Base-by-base conservation (phyloP, 2,888 invertebrate species). In the Acanthosoma haemorrhoidale region DNA sequence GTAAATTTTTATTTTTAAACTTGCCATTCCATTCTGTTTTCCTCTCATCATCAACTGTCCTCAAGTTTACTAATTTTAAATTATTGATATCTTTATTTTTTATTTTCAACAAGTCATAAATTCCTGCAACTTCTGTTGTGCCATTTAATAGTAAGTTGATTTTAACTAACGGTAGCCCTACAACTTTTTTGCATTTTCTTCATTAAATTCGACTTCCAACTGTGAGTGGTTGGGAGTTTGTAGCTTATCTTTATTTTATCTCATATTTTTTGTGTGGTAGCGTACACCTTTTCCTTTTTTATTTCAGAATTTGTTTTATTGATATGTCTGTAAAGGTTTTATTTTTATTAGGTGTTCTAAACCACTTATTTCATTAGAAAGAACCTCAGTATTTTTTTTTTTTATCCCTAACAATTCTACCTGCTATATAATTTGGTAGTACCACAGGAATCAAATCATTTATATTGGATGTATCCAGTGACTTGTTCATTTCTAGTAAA, bases 341-440 rank as follows among this genome's bases (percentile, higher is more conserved):
- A 16, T 2, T 39, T 39, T 39, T 39, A 8, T 66, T 63, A 77
- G 43, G 59, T 77, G 76, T 76, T 78, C 77, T 11, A 76, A 70
- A 71, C 74, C 75, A 64, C 77, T 73, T 36, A 78, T 64, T 68
- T 77, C 76, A 74, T 77, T 78, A 60, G 74, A 77, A 25, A 78
- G 64, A 59, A 78, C 76, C 74, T 75, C 71, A 32, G 76, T 76
- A 16, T 74, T 67, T 75, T 75, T 66, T 67, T n/a, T 77, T 69
- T 64, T 64, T 71, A 73, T 76, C 75, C 73, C 77, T 77, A 69
- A 77, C 75, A 66, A 78, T 78, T 73, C 68, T 77, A 69, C 77
- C 75, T 29, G 71, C 60, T 60, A 78, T 67, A 64, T 73, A 76
- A 61, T 75, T 74, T 73, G 77, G 77, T 71, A 79, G n/a, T n/a